Conservation (phyloP, 2,888 invertebrate species). For the Hecatera dysodea region DNA sequence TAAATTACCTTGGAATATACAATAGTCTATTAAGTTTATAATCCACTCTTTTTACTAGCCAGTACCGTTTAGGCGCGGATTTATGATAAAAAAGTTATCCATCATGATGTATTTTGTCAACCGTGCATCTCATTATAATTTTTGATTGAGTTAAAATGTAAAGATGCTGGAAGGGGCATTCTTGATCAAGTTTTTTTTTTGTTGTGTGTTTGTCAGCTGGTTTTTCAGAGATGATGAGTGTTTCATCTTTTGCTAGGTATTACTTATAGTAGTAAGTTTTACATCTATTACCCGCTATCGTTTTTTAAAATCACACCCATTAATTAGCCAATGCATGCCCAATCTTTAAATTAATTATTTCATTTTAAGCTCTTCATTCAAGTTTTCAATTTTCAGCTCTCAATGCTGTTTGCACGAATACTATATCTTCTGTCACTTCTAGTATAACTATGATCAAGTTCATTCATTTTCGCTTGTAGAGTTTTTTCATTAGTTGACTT, state of each 20-base stretch:
- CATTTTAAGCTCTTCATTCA: too few species aligned
- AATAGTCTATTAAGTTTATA: constrained; percentile 74
- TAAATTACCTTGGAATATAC: constrained; percentile 65
- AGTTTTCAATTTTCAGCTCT: too few species aligned
- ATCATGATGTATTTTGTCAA: constrained; percentile 82
- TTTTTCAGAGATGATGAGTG: too few species aligned
- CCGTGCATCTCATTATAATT: constrained; percentile 84
- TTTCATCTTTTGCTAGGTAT: too few species aligned
- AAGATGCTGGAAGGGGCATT: constrained; percentile 41
- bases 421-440: constrained; percentile 65
- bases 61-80: constrained; percentile 80
- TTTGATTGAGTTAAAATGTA: constrained; percentile 54
- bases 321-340: not conserved
- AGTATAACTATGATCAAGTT: constrained; percentile 63
- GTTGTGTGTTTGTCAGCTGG: too few species aligned
- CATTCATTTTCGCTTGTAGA: constrained; percentile 74
- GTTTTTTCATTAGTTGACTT: constrained; percentile 76
- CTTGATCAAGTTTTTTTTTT: not conserved
- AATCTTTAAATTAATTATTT: too few species aligned
- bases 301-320: not conserved
- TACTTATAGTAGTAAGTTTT: too few species aligned
- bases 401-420: too few species aligned
- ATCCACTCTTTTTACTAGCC: constrained; percentile 73
- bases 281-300: too few species aligned
- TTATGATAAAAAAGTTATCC: constrained; percentile 77